These are phyloP conservation scores for Lindbergichthys nudifrons DNA, from an alignment of 2,797 vertebrate species.

Conservation along the genomic window DNA sequence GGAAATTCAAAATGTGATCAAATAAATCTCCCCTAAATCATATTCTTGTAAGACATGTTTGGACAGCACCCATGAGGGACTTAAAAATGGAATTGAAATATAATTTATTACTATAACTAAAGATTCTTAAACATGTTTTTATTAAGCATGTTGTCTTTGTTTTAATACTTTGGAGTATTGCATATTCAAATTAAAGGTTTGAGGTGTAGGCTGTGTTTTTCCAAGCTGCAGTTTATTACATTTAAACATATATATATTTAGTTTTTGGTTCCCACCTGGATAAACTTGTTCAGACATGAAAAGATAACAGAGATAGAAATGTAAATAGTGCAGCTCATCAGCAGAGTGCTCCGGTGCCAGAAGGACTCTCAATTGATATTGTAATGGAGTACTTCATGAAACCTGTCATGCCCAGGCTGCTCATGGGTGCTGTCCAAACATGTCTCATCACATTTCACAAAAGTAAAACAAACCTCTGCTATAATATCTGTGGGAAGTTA, in stretches of 20 bases:
- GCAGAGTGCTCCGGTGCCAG: conserved; percentile 22
- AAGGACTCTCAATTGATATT: conserved; percentile 62
- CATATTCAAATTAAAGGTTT: neutral
- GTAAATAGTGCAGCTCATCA: conserved; percentile 22
- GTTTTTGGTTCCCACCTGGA: conserved; percentile 35
- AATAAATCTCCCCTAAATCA: neutral
- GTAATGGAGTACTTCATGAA: conserved; percentile 52
- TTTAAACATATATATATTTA: conserved; percentile 1
- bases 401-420: conserved; percentile 62
- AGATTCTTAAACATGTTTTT: neutral
- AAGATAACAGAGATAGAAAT: conserved; percentile 20
- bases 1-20: too few relatives aligned
- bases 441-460: conserved; percentile 8
- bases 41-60: neutral
- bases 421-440: conserved; percentile 34
- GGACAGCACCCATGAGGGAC: neutral
- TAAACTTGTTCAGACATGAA: conserved; percentile 53
- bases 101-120: neutral
- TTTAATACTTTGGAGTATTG: neutral
- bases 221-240: conserved; percentile 7
- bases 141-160: neutral
- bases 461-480: neutral
- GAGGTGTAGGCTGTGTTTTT: conserved; percentile 7
- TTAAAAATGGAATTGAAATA: neutral
- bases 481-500: neutral